A percentile compares a stretch with the other conserved stretches of the same genome.
These are phyloP conservation scores for Notocelia uddmanniana DNA, from an alignment of 2,888 invertebrate genomes.

Conservation along the genomic window DNA sequence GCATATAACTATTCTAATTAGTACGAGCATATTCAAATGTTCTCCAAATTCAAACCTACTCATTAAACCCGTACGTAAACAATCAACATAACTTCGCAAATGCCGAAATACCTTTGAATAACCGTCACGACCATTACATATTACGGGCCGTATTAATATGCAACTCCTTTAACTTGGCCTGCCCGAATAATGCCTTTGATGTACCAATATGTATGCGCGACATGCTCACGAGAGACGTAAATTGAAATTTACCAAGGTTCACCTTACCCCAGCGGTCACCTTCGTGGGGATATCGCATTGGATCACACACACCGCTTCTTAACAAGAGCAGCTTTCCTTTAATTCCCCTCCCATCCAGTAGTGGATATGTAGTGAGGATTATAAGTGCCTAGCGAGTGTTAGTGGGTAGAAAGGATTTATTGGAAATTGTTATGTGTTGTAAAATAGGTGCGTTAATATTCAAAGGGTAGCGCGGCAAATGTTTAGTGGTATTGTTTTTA, in stretches of 20 bases:
- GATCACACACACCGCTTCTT: constrained; percentile 20
- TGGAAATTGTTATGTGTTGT: constrained; percentile 41
- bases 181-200: constrained; percentile 59
- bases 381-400: constrained; percentile 19
- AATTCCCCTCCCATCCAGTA: constrained; percentile 10
- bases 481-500: constrained; percentile 40
- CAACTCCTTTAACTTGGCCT: constrained; percentile 42
- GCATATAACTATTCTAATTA: no score
- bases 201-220: constrained; percentile 70
- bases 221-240: constrained; percentile 61
- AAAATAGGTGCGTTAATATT: constrained; percentile 38
- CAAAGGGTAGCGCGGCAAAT: constrained; percentile 30
- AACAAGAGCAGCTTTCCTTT: constrained; percentile 13
- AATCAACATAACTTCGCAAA: constrained; percentile 6
- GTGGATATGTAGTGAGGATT: constrained; percentile 38
- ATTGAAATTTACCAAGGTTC: constrained; percentile 66
- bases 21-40: not conserved
- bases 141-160: constrained; percentile 38
- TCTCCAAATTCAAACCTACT: not conserved
- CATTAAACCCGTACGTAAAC: not conserved
- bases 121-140: constrained; percentile 28
- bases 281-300: constrained; percentile 10
- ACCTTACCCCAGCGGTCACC: constrained; percentile 51
- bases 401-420: constrained; percentile 39
- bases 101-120: constrained; percentile 19